A percentile compares a stretch with the other conserved stretches of the same genome.
Conservation (phyloP, 2,797 vertebrate genomes). For the Tokudaia muenninki region DNA sequence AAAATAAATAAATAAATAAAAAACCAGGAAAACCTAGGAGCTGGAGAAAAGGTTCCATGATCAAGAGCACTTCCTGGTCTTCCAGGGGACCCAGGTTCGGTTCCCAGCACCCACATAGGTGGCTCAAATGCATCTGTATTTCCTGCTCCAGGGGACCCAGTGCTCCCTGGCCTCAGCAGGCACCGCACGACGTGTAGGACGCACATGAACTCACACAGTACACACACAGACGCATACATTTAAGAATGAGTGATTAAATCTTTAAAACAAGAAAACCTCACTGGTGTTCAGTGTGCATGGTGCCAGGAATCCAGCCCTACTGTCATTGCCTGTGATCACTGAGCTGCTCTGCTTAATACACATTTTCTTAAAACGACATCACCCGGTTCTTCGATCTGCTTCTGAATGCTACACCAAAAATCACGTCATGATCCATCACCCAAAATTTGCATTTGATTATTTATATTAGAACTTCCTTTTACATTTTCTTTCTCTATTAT, state of each 20-base stretch:
- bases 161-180: background rate
- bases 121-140: background rate
- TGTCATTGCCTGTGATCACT: background rate
- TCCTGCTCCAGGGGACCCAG: no score
- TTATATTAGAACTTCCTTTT: background rate
- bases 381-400: background rate
- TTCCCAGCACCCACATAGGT: background rate
- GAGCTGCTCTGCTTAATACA: background rate
- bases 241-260: background rate
- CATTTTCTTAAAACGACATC: background rate
- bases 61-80: no score
- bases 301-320: background rate
- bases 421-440: background rate
- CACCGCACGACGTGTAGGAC: background rate
- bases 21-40: background rate
- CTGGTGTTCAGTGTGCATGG: background rate
- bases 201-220: background rate
- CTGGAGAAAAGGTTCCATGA: background rate
- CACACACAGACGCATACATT: background rate
- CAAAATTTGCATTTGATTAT: conserved; percentile 25
- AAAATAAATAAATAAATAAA: background rate
- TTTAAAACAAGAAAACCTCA: background rate
- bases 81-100: background rate
- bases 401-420: conserved; percentile 1
- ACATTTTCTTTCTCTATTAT: background rate